These are phyloP conservation scores for Catocala fraxini DNA, from an alignment of 2,888 invertebrate genomes.

Conservation along the genomic window DNA sequence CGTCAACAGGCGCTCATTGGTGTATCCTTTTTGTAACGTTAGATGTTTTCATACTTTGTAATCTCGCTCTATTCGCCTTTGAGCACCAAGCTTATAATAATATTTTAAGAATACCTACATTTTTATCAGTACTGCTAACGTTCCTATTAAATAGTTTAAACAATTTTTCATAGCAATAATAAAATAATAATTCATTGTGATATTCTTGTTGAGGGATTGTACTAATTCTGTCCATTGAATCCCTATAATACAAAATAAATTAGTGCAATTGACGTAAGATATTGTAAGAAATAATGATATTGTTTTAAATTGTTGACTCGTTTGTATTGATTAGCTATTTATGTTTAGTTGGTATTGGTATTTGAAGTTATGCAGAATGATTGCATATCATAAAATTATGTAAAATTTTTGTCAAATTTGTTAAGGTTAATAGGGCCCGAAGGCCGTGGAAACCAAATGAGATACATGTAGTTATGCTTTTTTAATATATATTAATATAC, in stretches of 20 bases:
- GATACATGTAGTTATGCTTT: too few relatives aligned
- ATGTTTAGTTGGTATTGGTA: too few relatives aligned
- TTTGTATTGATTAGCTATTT: too few relatives aligned
- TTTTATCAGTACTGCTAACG: constrained; percentile 12
- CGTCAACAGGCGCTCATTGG: too few relatives aligned
- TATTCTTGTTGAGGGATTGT: constrained; percentile 45
- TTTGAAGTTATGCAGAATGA: too few relatives aligned
- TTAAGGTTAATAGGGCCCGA: too few relatives aligned
- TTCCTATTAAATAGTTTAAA: constrained; percentile 39
- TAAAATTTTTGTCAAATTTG: too few relatives aligned
- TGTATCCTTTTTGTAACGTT: neutral
- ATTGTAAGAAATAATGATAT: constrained; percentile 7
- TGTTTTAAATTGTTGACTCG: too few relatives aligned
- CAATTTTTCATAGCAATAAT: constrained; percentile 37
- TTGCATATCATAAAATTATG: too few relatives aligned
- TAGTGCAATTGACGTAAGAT: constrained; percentile 34
- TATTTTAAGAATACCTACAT: neutral
- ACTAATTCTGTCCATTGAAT: constrained; percentile 43
- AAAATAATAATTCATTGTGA: constrained; percentile 45
- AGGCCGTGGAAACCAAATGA: too few relatives aligned
- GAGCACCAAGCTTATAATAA: neutral
- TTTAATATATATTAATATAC: too few relatives aligned
- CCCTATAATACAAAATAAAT: constrained; percentile 19
- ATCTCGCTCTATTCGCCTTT: neutral
- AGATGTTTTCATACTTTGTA: neutral